Conservation (phyloP, 2,113 vertebrate species). For the Pica pica region DNA sequence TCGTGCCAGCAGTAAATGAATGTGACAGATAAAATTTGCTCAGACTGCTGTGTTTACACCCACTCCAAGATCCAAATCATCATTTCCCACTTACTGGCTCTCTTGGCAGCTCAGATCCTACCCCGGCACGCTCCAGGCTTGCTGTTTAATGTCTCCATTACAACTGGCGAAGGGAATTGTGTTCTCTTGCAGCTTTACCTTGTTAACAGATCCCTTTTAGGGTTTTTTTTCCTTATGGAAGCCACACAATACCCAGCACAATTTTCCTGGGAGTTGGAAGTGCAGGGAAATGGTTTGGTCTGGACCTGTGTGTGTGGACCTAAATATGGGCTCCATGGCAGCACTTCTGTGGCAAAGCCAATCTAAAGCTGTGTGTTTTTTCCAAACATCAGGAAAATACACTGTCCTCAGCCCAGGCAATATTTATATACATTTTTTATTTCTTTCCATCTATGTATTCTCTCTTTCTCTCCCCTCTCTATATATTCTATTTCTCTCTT, state of each 20-base stretch:
- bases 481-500: background rate
- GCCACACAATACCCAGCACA: background rate
- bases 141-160: constrained; percentile 61
- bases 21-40: constrained; percentile 61
- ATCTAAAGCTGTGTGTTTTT: background rate
- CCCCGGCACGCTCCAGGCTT: constrained; percentile 21
- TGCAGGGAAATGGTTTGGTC: background rate
- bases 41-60: constrained; percentile 64
- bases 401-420: background rate
- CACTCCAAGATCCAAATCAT: constrained; percentile 44
- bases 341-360: background rate
- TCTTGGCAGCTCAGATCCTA: constrained; percentile 50
- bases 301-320: background rate
- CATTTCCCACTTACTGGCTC: constrained; percentile 46
- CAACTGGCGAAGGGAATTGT: constrained; percentile 29
- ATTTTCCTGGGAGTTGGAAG: constrained; percentile 7
- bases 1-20: constrained; percentile 45
- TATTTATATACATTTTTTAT: background rate
- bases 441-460: background rate
- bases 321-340: background rate
- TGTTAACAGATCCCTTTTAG: constrained; percentile 1
- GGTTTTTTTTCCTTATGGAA: background rate
- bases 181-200: constrained; percentile 43
- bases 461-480: background rate
- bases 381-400: background rate